Percentiles rank a stretch among this genome's conserved stretches.
These are phyloP conservation scores for Chrysomallon squamiferum DNA, from an alignment of 1,140 invertebrate genomes.

Conservation along the genomic window DNA sequence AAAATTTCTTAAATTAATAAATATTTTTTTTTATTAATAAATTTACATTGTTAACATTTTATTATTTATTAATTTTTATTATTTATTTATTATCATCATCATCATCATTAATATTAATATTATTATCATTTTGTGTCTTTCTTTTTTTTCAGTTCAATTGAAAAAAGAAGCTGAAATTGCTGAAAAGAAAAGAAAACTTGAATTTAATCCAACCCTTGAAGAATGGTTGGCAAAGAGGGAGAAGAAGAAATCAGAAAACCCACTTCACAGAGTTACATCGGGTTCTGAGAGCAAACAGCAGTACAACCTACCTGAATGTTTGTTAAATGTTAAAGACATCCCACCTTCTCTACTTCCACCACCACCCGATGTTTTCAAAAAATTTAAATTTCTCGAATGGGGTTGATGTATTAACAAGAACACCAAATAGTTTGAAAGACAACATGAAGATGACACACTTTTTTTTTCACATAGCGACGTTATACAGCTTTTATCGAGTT, in stretches of 20 bases:
- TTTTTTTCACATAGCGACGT: neutral
- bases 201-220: slow-evolving; percentile 18
- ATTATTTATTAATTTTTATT: too few species aligned
- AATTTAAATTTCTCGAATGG: slow-evolving; percentile 25
- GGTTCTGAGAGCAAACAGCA: neutral
- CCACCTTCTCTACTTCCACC: slow-evolving; percentile 40
- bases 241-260: slow-evolving; percentile 16
- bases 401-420: slow-evolving; percentile 20
- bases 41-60: too few species aligned
- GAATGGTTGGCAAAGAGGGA: slow-evolving; percentile 34
- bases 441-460: too few species aligned
- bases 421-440: too few species aligned
- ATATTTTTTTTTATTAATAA: neutral
- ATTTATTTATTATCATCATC: too few species aligned
- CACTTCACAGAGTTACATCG: neutral
- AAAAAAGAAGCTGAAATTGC: slow-evolving; percentile 4
- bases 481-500: neutral
- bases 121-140: slow-evolving; percentile 7
- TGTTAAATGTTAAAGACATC: slow-evolving; percentile 24
- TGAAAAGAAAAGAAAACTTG: neutral
- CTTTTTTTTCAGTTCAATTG: slow-evolving; percentile 9
- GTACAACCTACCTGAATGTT: slow-evolving; percentile 25
- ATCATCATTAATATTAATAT: too few species aligned
- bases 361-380: slow-evolving; percentile 24
- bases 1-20: too few species aligned